Evolutionary conservation across 2,888 invertebrate genomes (phyloP).

Genomic region (Cactoblastis cactorum): DNA sequence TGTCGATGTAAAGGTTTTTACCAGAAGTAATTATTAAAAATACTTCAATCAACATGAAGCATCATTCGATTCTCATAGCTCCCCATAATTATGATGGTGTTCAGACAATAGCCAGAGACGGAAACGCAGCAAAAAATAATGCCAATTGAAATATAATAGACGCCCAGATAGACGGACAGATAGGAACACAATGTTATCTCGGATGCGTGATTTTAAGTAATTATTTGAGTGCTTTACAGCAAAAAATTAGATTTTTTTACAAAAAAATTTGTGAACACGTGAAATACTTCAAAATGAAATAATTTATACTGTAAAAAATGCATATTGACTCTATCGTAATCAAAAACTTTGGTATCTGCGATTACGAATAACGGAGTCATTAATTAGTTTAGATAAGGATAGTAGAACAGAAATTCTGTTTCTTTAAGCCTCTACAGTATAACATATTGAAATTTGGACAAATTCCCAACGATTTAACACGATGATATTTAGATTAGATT

Average conservation of each 20-base stretch:
- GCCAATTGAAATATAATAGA: constrained; percentile 6
- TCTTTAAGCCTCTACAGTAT: too few relatives aligned
- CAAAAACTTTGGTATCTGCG: too few relatives aligned
- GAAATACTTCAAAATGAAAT: too few relatives aligned
- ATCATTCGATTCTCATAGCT: not conserved
- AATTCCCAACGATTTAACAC: too few relatives aligned
- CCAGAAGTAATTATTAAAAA: not conserved
- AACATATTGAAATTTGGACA: too few relatives aligned
- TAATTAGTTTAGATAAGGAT: too few relatives aligned
- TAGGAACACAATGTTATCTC: constrained; percentile 9
- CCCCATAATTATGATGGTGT: constrained; percentile 1
- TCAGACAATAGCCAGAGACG: constrained; percentile 2
- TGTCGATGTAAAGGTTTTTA: not conserved
- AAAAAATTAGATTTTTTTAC: not conserved
- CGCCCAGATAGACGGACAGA: not conserved
- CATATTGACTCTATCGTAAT: too few relatives aligned
- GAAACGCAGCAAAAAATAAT: constrained; percentile 1
- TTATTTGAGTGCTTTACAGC: constrained; percentile 6
- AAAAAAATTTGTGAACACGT: not conserved
- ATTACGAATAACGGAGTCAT: too few relatives aligned
- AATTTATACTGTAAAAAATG: too few relatives aligned
- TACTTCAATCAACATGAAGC: not conserved
- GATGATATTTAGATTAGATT: too few relatives aligned
- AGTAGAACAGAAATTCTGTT: too few relatives aligned
- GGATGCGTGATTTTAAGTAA: constrained; percentile 7